Evolutionary conservation across 2,113 vertebrate species (phyloP).

Genomic region (Epinephelus moara): DNA sequence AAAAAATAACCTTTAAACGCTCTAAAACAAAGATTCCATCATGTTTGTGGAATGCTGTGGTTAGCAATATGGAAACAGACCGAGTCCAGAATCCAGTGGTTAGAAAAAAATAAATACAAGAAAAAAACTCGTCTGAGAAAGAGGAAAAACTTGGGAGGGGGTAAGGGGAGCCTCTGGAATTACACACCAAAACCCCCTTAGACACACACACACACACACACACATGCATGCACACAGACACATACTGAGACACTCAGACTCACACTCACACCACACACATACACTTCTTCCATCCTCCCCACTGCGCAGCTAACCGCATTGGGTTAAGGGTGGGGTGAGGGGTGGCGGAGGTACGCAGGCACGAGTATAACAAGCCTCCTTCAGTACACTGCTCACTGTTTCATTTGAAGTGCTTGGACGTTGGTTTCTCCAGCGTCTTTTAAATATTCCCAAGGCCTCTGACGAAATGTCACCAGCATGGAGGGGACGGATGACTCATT

Average conservation of each 20-base stretch:
- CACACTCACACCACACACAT: constrained; percentile 56
- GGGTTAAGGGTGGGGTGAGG: constrained; percentile 74
- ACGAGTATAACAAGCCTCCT: constrained; percentile 69
- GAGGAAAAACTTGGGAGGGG: constrained; percentile 79
- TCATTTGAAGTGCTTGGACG: constrained; percentile 60
- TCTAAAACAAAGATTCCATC: constrained; percentile 86
- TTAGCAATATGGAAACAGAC: constrained; percentile 86
- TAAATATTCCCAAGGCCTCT: constrained; percentile 58
- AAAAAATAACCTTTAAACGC: constrained; percentile 73
- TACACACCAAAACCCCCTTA: constrained; percentile 70
- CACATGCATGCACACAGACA: constrained; percentile 33
- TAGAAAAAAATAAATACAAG: constrained; percentile 79
- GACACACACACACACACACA: constrained; percentile 53
- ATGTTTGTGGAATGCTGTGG: constrained; percentile 87
- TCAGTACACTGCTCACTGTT: constrained; percentile 66
- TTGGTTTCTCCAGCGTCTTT: constrained; percentile 55
- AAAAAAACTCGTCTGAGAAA: constrained; percentile 78
- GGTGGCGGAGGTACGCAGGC: constrained; percentile 64
- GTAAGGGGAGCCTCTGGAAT: constrained; percentile 81
- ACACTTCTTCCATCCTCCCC: constrained; percentile 67
- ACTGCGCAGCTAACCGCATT: constrained; percentile 76
- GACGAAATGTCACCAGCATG: constrained; percentile 28
- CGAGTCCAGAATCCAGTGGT: constrained; percentile 80
- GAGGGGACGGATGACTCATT: constrained; percentile 34
- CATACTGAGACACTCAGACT: constrained; percentile 40